Evolutionary conservation across 2,797 vertebrate genomes (phyloP).

Genomic region (Apogon talboti): DNA sequence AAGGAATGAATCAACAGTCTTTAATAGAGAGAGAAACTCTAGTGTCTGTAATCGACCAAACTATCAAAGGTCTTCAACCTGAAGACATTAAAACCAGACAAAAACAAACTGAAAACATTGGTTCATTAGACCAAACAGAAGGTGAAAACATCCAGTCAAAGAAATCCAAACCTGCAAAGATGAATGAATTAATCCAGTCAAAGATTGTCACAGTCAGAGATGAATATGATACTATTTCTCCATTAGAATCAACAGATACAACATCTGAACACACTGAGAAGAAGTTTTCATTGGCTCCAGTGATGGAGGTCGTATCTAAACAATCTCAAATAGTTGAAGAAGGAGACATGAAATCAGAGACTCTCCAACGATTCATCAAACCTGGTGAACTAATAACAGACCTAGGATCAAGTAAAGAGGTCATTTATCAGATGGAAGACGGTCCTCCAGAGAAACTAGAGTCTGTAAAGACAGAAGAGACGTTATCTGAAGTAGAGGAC

Average conservation of each 20-base stretch:
- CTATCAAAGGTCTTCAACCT: background rate
- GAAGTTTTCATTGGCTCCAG: constrained; percentile 22
- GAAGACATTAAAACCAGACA: constrained; percentile 7
- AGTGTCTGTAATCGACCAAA: background rate
- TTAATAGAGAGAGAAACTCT: background rate
- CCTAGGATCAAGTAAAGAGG: background rate
- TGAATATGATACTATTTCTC: constrained; percentile 18
- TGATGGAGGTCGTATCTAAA: constrained; percentile 41
- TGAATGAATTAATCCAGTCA: constrained; percentile 13
- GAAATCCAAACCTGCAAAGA: no score
- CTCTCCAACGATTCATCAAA: background rate
- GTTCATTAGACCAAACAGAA: no score
- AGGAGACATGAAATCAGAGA: constrained; percentile 4
- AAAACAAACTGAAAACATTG: background rate
- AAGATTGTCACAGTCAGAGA: constrained; percentile 20
- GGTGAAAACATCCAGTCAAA: no score
- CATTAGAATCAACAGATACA: constrained; percentile 10
- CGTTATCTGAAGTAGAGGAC: no score
- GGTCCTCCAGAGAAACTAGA: no score
- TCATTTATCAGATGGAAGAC: background rate
- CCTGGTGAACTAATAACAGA: constrained; percentile 4
- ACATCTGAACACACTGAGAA: constrained; percentile 15
- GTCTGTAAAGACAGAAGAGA: no score
- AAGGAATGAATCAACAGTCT: background rate
- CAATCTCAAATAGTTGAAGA: constrained; percentile 1